A percentile compares a stretch with the other conserved stretches of the same genome.
These are phyloP conservation scores for Rattus rattus DNA, from an alignment of 2,113 vertebrate genomes.

Conservation along the genomic window DNA sequence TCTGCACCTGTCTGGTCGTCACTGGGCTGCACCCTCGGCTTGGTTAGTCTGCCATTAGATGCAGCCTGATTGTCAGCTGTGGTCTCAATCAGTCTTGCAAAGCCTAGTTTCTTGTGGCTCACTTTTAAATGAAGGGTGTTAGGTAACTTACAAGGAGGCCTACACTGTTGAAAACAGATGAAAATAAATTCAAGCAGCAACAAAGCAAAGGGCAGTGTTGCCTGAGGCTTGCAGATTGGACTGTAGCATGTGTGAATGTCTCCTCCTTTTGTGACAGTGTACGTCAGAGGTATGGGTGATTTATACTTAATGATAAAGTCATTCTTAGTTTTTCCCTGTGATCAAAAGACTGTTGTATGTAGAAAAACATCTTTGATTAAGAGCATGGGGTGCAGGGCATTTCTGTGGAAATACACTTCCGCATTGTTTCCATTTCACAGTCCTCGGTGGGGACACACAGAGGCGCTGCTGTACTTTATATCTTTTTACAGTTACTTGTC, in stretches of 20 bases:
- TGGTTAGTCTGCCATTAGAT: not conserved
- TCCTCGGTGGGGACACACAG: not conserved
- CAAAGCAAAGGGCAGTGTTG: not conserved
- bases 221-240: not conserved
- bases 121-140: not conserved
- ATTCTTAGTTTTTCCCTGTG: not conserved
- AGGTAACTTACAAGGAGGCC: not conserved
- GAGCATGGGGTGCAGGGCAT: not conserved
- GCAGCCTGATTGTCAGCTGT: not conserved
- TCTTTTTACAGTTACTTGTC: not conserved
- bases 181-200: conserved; percentile 39
- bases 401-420: not conserved
- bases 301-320: not conserved
- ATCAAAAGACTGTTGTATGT: conserved; percentile 36
- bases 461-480: no score
- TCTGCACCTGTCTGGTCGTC: not conserved
- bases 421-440: not conserved
- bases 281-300: not conserved
- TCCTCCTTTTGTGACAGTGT: not conserved
- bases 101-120: not conserved
- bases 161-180: not conserved
- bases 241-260: not conserved
- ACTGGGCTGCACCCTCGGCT: not conserved
- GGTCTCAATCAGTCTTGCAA: not conserved
- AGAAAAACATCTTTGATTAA: not conserved